Evolutionary conservation across 2,888 invertebrate genomes (phyloP), one percentile per base, ranked within the genome.

Genomic region (Lottia gigantea): DNA sequence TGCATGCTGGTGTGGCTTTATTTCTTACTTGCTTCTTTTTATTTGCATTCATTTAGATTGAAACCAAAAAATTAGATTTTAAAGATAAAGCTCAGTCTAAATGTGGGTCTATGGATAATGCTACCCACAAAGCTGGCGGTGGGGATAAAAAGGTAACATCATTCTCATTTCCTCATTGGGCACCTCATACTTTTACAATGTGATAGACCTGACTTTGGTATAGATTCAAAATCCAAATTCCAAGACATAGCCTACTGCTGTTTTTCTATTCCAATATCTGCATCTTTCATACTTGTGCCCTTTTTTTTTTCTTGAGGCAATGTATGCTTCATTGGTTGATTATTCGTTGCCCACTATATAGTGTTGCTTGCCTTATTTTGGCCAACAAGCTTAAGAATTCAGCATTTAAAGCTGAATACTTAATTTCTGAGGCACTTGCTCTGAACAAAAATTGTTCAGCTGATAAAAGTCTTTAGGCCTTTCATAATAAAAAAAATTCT

Each of bases 31-130:
- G 40, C 26, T 40, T 45, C 26, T 63, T 63, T 31, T 25, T 26
- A 23, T 63, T 66, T 66, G n/a, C n/a, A 46, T 26, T 31, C 66
- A 62, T 67, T 64, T 62, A 80, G 80, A 78, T 80, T 67, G 77
- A 78, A 65, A 67, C 70, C 15, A 70, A 72, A 64, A 80, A 80
- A 67, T 49, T 80, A 55, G 78, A 78, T 31, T 78, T 71, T 16
- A 76, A 76, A 69, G 75, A 73, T n/a, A 63, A 40, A 23, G 55
- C 23, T 12, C 12, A 55, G 23, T 65, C 68, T 45, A 70, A 68
- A 19, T 69, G 73, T 25, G 75, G 75, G 11, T 75, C 71, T 12
- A 46, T 73, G 31, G 69, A 71, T n/a, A 69, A 71, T 66, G 23
- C 66, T 55, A 40, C 49, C 40, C 70, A 70, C 55, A 66, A 66